phyloP scores from a whole-genome alignment of 2,888 invertebrate species.

The Pelosia muscerda region DNA sequence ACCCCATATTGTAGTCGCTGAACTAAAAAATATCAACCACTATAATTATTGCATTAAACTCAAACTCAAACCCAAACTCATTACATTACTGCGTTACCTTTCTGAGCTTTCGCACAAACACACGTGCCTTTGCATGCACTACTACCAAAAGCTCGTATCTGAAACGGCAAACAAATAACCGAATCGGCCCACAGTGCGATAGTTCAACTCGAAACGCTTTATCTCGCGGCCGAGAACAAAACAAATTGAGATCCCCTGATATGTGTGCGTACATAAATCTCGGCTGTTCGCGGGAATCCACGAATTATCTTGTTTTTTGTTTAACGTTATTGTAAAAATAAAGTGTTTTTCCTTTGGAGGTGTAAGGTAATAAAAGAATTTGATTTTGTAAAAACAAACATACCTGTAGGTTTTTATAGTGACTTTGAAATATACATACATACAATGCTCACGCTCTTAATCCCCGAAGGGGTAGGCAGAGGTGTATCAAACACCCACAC shows the following conservation, averaged over 20 bases:
- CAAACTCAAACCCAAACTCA: no score
- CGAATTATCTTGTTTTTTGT: slow-evolving; percentile 57
- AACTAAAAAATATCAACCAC: neutral
- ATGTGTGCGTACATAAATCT: slow-evolving; percentile 65
- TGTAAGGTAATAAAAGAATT: slow-evolving; percentile 7
- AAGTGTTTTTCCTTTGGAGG: slow-evolving; percentile 23
- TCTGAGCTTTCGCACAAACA: neutral
- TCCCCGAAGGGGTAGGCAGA: no score
- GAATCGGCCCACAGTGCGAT: slow-evolving; percentile 47
- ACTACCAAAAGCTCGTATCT: slow-evolving; percentile 29
- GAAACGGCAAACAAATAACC: slow-evolving; percentile 47
- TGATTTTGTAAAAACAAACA: neutral
- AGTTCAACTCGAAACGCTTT: slow-evolving; percentile 50
- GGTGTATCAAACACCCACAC: no score
- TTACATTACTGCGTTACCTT: neutral
- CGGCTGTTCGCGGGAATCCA: slow-evolving; percentile 48
- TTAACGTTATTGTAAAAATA: slow-evolving; percentile 44
- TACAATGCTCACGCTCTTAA: no score
- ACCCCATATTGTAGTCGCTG: neutral
- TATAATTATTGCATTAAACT: neutral
- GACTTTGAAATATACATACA: no score
- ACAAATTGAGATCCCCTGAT: slow-evolving; percentile 62
- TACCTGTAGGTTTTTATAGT: no score
- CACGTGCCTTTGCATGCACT: slow-evolving; percentile 10
- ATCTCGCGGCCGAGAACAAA: slow-evolving; percentile 48